Conservation (phyloP, 2,113 vertebrate species). For the Neopipo cinnamomea region DNA sequence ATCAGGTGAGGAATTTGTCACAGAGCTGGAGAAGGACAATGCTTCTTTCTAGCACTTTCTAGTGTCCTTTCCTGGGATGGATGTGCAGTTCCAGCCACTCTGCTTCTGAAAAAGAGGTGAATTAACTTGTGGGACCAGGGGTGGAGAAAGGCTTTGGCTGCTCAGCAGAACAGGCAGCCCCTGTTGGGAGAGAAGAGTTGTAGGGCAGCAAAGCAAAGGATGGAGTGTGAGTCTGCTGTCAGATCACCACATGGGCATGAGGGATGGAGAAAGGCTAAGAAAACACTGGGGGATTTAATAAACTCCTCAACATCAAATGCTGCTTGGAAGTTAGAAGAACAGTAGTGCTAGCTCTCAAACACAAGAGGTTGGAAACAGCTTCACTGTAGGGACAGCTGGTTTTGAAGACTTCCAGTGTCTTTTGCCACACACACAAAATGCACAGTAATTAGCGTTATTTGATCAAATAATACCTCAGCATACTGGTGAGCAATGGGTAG, state of each 20-base stretch:
- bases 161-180: not conserved
- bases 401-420: not conserved
- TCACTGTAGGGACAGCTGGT: not conserved
- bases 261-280: not conserved
- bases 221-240: not conserved
- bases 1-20: not conserved
- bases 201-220: not conserved
- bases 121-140: not conserved
- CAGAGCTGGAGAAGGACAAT: not conserved
- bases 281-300: not conserved
- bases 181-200: not conserved
- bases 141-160: not conserved
- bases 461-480: not conserved
- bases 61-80: not conserved
- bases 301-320: not conserved
- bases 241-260: not conserved
- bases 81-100: not conserved
- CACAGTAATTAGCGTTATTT: not conserved
- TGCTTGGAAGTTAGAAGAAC: not conserved
- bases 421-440: not conserved
- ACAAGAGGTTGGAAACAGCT: not conserved
- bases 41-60: not conserved
- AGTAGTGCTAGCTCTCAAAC: not conserved
- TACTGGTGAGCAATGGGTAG: not conserved
- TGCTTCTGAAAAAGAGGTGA: not conserved